Conservation (phyloP, 92 coral and sea anemone species). For the Zoanthus solanderi region DNA sequence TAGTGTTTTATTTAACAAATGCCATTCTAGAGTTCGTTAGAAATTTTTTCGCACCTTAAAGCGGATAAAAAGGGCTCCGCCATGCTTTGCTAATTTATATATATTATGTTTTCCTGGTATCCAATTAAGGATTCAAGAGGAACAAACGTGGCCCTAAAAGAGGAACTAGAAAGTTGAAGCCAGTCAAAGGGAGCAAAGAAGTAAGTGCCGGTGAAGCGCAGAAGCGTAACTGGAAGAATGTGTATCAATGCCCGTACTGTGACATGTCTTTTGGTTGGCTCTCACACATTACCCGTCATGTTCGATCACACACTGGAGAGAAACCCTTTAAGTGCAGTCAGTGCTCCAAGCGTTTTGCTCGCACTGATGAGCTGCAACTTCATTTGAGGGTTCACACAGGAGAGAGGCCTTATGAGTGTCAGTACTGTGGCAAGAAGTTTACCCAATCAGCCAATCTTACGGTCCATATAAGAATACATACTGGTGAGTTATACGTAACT, state of each 20-base stretch:
- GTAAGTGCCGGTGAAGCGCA: conserved; percentile 26
- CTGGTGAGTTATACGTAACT: not conserved
- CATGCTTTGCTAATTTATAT: no score
- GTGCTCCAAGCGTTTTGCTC: conserved; percentile 42
- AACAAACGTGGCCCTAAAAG: conserved; percentile 13
- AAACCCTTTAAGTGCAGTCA: conserved; percentile 46
- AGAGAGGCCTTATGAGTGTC: conserved; percentile 42
- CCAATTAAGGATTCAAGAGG: conserved; percentile 5
- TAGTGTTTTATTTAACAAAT: no score
- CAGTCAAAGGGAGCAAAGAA: conserved; percentile 29
- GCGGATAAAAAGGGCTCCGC: no score
- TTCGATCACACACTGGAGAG: conserved; percentile 48
- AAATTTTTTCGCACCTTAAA: no score
- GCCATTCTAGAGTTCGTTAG: no score
- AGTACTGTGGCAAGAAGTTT: conserved; percentile 48
- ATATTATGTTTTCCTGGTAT: no score
- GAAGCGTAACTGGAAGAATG: conserved; percentile 46
- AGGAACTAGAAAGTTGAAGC: conserved; percentile 19
- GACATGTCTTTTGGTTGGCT: conserved; percentile 49
- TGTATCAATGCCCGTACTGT: conserved; percentile 45
- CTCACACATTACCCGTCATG: conserved; percentile 55
- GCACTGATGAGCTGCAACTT: conserved; percentile 43
- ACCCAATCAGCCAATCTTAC: conserved; percentile 45
- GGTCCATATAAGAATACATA: conserved; percentile 42
- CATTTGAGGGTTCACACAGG: conserved; percentile 46